These are phyloP conservation scores for Gyps fulvus DNA, from an alignment of 2,113 vertebrate species.

Conservation along the genomic window DNA sequence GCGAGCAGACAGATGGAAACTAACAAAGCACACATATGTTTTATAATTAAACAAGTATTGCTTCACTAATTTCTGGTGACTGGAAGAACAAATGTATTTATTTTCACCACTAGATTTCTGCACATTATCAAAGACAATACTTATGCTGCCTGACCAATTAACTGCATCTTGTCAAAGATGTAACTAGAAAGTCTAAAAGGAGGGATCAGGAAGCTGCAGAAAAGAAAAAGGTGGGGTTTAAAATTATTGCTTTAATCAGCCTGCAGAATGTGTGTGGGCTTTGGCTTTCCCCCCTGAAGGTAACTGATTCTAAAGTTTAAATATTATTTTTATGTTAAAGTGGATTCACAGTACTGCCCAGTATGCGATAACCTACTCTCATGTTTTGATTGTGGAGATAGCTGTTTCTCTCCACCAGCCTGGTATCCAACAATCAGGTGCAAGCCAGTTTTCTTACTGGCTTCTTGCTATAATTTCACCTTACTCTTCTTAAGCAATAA, in stretches of 20 bases:
- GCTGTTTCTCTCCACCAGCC: background rate
- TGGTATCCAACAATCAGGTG: background rate
- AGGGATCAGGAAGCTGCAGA: background rate
- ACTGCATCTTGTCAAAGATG: background rate
- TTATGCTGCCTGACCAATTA: background rate
- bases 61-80: slow-evolving; percentile 63
- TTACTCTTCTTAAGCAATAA: background rate
- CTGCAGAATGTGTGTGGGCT: background rate
- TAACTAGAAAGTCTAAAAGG: background rate
- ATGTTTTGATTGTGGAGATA: background rate
- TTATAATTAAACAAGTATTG: slow-evolving; percentile 61
- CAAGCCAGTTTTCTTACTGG: background rate
- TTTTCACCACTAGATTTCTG: slow-evolving; percentile 42
- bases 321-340: background rate
- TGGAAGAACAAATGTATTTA: slow-evolving; percentile 56
- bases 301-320: background rate
- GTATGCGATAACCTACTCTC: background rate
- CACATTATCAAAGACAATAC: background rate
- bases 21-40: slow-evolving; percentile 55
- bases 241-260: background rate
- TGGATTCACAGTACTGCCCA: background rate
- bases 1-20: slow-evolving; percentile 42
- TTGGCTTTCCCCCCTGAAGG: background rate
- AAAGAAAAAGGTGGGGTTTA: background rate
- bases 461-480: background rate